phyloP scores from a whole-genome alignment of 1,140 invertebrate genomes.

The Bemisia tabaci region DNA sequence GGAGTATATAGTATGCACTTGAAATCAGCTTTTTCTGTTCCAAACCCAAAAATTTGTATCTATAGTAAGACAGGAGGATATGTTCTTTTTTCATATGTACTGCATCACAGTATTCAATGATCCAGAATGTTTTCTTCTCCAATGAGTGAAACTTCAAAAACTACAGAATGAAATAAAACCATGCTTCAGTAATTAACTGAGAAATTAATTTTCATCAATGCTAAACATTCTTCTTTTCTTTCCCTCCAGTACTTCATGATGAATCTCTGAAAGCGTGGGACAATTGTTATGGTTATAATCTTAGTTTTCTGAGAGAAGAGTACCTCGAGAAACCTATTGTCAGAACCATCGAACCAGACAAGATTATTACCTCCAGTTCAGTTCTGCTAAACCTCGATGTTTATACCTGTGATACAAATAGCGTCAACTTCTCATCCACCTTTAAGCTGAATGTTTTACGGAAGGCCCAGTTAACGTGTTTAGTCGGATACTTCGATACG shows the following conservation, averaged over 20 bases:
- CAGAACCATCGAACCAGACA: slow-evolving; percentile 60
- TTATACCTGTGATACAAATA: slow-evolving; percentile 61
- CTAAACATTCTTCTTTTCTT: too few relatives aligned
- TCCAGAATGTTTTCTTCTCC: too few relatives aligned
- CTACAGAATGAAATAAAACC: too few relatives aligned
- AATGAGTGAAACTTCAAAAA: too few relatives aligned
- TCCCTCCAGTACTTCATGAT: slow-evolving; percentile 45
- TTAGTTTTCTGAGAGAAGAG: slow-evolving; percentile 83
- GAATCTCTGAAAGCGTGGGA: slow-evolving; percentile 80
- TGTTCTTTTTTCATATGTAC: too few relatives aligned
- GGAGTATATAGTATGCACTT: too few relatives aligned
- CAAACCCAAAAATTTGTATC: too few relatives aligned
- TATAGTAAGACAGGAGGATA: too few relatives aligned
- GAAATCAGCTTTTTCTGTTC: too few relatives aligned
- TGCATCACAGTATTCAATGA: too few relatives aligned
- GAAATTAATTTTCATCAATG: too few relatives aligned
- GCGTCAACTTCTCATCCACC: slow-evolving; percentile 62
- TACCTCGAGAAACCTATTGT: slow-evolving; percentile 81
- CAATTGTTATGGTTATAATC: slow-evolving; percentile 93
- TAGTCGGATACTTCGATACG: slow-evolving; percentile 90
- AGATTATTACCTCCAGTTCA: slow-evolving; percentile 57
- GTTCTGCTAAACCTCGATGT: slow-evolving; percentile 61
- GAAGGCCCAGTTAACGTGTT: slow-evolving; percentile 65
- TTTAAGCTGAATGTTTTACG: slow-evolving; percentile 58
- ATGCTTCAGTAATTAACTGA: too few relatives aligned